Evolutionary conservation across 1,140 invertebrate genomes (phyloP).

Genomic region (Grapholita molesta): DNA sequence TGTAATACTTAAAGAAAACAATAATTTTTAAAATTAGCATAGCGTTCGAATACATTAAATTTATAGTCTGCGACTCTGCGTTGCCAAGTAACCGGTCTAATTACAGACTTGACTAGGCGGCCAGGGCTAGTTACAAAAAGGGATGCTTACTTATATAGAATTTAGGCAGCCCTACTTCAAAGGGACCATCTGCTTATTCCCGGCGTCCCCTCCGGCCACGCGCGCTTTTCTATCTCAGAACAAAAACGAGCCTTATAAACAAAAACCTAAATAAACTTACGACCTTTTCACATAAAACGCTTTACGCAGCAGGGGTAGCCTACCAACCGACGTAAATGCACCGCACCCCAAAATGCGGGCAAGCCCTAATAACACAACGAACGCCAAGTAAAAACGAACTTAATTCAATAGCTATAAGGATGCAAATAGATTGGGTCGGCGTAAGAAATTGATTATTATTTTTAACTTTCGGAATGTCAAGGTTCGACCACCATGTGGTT

Average conservation of each 20-base stretch:
- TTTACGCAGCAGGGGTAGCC: constrained; percentile 62
- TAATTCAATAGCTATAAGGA: constrained; percentile 31
- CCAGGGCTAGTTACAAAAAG: background rate
- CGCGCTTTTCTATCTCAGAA: constrained; percentile 36
- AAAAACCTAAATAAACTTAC: background rate
- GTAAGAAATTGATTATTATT: constrained; percentile 71
- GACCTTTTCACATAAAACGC: background rate
- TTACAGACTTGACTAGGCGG: background rate
- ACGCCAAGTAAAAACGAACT: constrained; percentile 30
- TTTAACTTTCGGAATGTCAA: constrained; percentile 71
- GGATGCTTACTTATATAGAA: background rate
- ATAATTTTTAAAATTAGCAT: no score
- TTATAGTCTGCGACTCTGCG: background rate
- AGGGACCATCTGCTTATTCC: constrained; percentile 61
- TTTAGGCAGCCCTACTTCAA: constrained; percentile 24
- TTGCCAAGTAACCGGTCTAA: background rate
- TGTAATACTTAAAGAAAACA: no score
- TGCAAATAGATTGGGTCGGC: constrained; percentile 25
- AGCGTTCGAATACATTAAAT: background rate
- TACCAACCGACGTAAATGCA: constrained; percentile 47
- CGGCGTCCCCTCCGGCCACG: constrained; percentile 45
- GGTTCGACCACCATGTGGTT: constrained; percentile 67
- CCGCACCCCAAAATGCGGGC: constrained; percentile 64
- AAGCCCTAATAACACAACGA: constrained; percentile 28
- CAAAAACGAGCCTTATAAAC: background rate